Conservation (phyloP, 2,113 vertebrate genomes). For the Myiozetetes cayanensis region DNA sequence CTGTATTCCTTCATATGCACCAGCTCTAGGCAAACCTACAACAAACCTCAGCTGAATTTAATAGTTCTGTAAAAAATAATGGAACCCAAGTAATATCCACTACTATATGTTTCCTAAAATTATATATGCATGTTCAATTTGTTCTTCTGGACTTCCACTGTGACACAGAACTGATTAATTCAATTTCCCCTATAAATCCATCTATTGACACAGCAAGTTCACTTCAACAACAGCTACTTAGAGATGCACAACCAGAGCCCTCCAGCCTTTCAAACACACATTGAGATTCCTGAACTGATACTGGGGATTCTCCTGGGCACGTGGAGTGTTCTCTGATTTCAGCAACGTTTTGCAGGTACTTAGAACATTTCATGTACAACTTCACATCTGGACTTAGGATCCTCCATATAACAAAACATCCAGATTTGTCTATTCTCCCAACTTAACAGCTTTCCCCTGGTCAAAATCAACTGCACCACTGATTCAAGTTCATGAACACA, state of each 20-base stretch:
- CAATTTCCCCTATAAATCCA: not conserved
- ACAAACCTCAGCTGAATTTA: not conserved
- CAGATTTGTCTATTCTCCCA: not conserved
- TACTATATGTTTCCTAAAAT: not conserved
- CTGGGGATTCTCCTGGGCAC: not conserved
- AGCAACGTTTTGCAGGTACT: not conserved
- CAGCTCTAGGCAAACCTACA: not conserved
- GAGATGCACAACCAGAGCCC: not conserved
- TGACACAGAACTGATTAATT: not conserved
- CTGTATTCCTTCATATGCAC: not conserved
- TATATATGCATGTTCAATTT: not conserved
- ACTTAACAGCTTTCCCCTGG: not conserved
- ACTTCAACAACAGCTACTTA: not conserved
- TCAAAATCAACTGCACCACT: not conserved
- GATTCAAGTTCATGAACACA: not conserved
- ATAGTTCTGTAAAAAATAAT: not conserved
- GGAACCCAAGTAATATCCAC: not conserved
- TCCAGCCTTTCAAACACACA: not conserved
- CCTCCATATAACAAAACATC: not conserved
- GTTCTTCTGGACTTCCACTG: not conserved
- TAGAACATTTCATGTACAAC: not conserved
- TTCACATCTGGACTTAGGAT: not conserved
- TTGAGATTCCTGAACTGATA: not conserved
- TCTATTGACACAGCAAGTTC: not conserved
- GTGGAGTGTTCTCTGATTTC: not conserved